These are phyloP conservation scores for Scaptodrosophila latifasciaeformis DNA, from an alignment of 2,888 invertebrate genomes.

Conservation along the genomic window DNA sequence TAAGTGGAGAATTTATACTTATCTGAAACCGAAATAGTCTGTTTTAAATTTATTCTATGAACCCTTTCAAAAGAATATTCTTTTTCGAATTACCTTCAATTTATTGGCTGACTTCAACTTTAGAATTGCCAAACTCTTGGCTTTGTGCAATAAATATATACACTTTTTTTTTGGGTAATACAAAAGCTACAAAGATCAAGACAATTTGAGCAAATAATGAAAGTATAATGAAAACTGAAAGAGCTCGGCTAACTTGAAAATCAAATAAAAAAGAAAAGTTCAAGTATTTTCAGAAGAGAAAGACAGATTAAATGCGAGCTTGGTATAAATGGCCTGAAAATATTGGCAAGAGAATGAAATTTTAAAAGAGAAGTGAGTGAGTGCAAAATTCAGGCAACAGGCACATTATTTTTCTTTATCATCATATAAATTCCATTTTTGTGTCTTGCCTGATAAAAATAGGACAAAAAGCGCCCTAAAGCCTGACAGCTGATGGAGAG, in stretches of 20 bases:
- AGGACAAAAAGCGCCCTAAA: slow-evolving; percentile 16
- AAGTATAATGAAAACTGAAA: slow-evolving; percentile 45
- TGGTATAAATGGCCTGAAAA: slow-evolving; percentile 4
- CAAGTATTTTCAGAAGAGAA: slow-evolving; percentile 8
- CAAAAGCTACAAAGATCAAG: too few species aligned
- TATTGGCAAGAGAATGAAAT: background rate
- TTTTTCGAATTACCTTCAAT: too few species aligned
- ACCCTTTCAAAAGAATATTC: too few species aligned
- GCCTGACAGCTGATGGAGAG: background rate
- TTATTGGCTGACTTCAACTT: too few species aligned
- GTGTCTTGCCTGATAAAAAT: slow-evolving; percentile 45
- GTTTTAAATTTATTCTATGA: too few species aligned
- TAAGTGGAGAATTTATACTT: too few species aligned
- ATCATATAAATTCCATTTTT: slow-evolving; percentile 58
- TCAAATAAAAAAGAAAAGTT: too few species aligned
- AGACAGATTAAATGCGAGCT: background rate
- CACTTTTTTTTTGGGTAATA: too few species aligned
- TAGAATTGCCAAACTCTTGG: too few species aligned
- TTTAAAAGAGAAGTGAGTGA: background rate
- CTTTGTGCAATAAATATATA: too few species aligned
- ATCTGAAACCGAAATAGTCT: too few species aligned
- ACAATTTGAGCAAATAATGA: slow-evolving; percentile 64
- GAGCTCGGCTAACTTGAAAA: slow-evolving; percentile 13
- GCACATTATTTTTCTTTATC: slow-evolving; percentile 52
- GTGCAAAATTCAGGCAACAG: slow-evolving; percentile 4